Evolutionary conservation across 1,140 invertebrate genomes (phyloP), one percentile per base, ranked within the genome.

Genomic region (Drosophila paulistorum): DNA sequence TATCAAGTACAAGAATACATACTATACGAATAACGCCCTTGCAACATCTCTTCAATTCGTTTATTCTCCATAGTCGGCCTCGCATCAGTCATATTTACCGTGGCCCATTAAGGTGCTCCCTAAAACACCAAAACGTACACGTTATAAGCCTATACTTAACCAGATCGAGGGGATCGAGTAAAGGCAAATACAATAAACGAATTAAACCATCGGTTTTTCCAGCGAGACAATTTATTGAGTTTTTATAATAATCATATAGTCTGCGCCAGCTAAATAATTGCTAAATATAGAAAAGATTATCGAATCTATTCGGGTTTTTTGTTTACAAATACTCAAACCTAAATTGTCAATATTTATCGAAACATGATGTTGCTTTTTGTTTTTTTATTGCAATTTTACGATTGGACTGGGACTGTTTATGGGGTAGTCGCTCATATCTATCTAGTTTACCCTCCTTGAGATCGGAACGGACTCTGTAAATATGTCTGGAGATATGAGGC

Each of bases 401-500:
- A 39, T n/a, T 51, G 17, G 17, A 23, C 45, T 48, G 45, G 17
- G 17, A 23, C 17, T 51, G 11, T 51, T 51, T 51, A 51, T 51
- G 17, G 9, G 1, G 2, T 4, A 3, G 1, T 23, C 17, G 9
- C 17, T 23, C 45, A 51, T 51, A 51, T 51, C 45, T 51, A 51
- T 23, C 9, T 23, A 7, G 14, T 17, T 14, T 17, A 17, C 14
- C 14, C 14, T 14, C 20, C 17, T 13, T 39, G 4, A 39, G 37
- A 11, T 39, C 37, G 37, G 10, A 39, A 39, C 37, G 45, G 7
- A 51, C 45, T 51, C 45, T 51, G 45, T 51, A 51, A 51, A 51
- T 51, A 23, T 51, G 45, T 51, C 45, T 51, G 45, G 23, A 51
- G 45, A 51, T 51, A 51, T 51, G 45, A 51, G 37, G 37, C 37